Conservation (phyloP, 2,888 invertebrate genomes). For the Chrysolina americana region DNA sequence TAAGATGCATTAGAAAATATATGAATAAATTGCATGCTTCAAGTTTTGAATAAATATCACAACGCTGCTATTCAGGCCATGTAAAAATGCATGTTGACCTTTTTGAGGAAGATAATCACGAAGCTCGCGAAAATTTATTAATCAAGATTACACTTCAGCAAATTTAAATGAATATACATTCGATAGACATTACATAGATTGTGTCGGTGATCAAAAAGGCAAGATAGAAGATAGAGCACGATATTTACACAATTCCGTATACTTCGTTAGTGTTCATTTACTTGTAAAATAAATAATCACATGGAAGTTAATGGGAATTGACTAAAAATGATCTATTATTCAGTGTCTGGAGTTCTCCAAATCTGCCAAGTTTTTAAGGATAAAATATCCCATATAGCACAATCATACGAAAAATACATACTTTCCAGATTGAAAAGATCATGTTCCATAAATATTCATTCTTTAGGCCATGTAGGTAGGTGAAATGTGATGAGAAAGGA, state of each 20-base stretch:
- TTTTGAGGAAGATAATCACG: constrained; percentile 39
- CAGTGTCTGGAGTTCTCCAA: no score
- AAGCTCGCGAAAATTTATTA: constrained; percentile 45
- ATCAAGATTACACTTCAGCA: constrained; percentile 39
- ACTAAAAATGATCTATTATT: no score
- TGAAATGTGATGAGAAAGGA: no score
- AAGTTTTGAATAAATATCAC: constrained; percentile 4
- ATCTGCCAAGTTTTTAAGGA: no score
- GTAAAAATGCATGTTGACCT: constrained; percentile 43
- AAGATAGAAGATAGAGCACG: constrained; percentile 3
- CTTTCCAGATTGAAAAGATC: no score
- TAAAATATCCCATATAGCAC: no score
- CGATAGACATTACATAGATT: constrained; percentile 7
- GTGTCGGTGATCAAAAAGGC: background rate
- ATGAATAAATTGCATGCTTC: constrained; percentile 20
- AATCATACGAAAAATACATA: no score
- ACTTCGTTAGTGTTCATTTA: no score
- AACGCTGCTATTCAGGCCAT: background rate
- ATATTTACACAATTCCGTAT: background rate
- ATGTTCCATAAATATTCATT: no score
- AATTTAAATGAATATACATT: constrained; percentile 13
- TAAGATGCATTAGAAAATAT: constrained; percentile 31
- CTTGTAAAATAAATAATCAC: no score
- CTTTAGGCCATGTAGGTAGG: no score
- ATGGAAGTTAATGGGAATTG: no score